A percentile compares a stretch with the other conserved stretches of the same genome.
Conservation (phyloP, 2,888 invertebrate species). For the Phrixothrix hirtus region DNA sequence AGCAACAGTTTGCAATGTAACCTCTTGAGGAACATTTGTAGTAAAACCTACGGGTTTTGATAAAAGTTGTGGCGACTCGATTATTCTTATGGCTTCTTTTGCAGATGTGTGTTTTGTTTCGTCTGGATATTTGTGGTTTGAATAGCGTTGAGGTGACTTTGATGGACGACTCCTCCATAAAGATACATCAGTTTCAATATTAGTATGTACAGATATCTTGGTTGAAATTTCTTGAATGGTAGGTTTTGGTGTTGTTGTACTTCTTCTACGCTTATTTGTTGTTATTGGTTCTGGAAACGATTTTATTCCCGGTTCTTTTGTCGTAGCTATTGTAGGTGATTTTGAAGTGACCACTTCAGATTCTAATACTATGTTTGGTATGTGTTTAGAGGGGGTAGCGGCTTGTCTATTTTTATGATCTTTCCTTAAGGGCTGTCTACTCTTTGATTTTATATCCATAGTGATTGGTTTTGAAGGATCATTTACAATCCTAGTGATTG, state of each 20-base stretch:
- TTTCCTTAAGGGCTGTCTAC: background rate
- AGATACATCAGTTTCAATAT: too few relatives aligned
- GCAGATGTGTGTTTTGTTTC: slow-evolving; percentile 24
- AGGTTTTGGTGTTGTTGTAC: background rate
- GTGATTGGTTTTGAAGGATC: slow-evolving; percentile 36
- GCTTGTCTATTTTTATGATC: background rate
- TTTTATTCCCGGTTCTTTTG: slow-evolving; percentile 33
- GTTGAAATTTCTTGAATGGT: background rate
- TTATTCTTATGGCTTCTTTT: slow-evolving; percentile 26
- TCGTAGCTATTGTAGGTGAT: slow-evolving; percentile 1
- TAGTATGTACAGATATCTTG: background rate
- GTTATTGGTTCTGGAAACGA: background rate
- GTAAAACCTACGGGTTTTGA: slow-evolving; percentile 1
- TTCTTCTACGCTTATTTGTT: background rate
- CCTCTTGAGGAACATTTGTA: slow-evolving; percentile 2
- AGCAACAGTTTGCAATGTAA: slow-evolving; percentile 8
- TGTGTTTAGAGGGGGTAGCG: background rate
- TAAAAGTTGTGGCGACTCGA: slow-evolving; percentile 29
- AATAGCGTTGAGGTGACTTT: slow-evolving; percentile 31
- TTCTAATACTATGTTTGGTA: too few relatives aligned
- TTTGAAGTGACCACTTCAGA: background rate
- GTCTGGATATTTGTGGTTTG: slow-evolving; percentile 49
- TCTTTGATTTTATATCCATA: slow-evolving; percentile 7
- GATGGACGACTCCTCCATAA: slow-evolving; percentile 13
- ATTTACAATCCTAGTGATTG: slow-evolving; percentile 63